Evolutionary conservation across 2,888 invertebrate genomes (phyloP), one percentile per base, ranked within the genome.

Genomic region (Brenthis daphne): DNA sequence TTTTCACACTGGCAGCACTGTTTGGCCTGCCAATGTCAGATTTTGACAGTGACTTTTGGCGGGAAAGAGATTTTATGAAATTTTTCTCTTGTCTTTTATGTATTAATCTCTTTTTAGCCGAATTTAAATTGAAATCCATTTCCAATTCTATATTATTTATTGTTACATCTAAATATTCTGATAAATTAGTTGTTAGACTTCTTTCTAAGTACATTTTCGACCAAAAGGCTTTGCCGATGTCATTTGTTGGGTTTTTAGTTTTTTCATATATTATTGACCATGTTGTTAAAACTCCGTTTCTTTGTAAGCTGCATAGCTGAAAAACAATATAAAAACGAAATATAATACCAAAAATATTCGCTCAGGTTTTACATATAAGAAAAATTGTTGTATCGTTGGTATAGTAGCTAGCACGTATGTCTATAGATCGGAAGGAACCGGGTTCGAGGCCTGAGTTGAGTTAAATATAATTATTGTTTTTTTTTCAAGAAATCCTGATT

Each of bases 261-360:
- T 82, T 91, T 29, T 90, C 87, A 78, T 88, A 87, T 33, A 88
- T 79, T 74, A 93, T 85, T 0, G 83, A 85, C 90, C 92, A 93
- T 74, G 89, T 82, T 65, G 85, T 85, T 12, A 93, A 67, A 4
- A 86, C 72, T 5, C 93, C 93, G 47, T 80, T 79, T 6, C 84
- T 80, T 80, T 90, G 90, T 63, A 93, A 73, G 0, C 86, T 80
- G 54, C 85, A 83, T 0, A 92, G 76, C 92, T 93, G 80, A 20
- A 82, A 81, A 29, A 29, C 3, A 29, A 29, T 29, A 29, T 5
- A 29, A 29, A 29, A 29, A 58, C 4, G 72, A 61, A 67, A 73
- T 43, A 24, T 63, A 54, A 53, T 16, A 16, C 2, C 14, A 53
- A 8, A 8, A 14, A 14, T 5, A 3, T 3, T 16, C 3, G 8